phyloP scores from a whole-genome alignment of 1,140 invertebrate genomes.

The Chrysomallon squamiferum region DNA sequence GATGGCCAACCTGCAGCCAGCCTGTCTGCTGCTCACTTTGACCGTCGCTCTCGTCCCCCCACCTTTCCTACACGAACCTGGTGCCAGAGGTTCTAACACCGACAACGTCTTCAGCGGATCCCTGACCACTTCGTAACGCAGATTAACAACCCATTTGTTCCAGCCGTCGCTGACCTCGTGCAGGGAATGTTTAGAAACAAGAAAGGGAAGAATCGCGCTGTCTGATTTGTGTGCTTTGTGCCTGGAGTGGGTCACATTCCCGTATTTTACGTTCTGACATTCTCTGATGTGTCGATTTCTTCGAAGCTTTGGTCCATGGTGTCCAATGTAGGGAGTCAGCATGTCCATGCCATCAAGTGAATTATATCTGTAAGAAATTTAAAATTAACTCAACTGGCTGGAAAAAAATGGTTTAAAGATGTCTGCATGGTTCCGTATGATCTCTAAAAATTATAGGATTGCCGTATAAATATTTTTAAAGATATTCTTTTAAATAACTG shows the following conservation, averaged over 20 bases:
- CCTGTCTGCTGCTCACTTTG: constrained; percentile 33
- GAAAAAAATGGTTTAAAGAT: too few species aligned
- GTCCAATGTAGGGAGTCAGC: constrained; percentile 18
- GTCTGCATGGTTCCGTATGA: too few species aligned
- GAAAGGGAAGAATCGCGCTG: constrained; percentile 22
- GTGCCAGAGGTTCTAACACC: constrained; percentile 50
- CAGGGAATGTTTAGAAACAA: constrained; percentile 35
- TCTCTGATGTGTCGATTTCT: constrained; percentile 46
- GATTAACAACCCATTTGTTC: constrained; percentile 12
- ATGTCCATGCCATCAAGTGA: constrained; percentile 17
- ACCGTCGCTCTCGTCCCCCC: constrained; percentile 42
- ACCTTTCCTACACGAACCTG: constrained; percentile 39
- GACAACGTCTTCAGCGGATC: constrained; percentile 52
- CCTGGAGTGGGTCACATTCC: constrained; percentile 43
- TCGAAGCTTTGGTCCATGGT: constrained; percentile 28
- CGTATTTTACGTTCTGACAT: constrained; percentile 48
- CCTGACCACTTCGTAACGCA: constrained; percentile 43
- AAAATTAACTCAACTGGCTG: too few species aligned
- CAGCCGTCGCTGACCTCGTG: constrained; percentile 19
- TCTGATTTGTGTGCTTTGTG: constrained; percentile 21
- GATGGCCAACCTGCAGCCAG: constrained; percentile 53
- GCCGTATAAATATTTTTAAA: too few species aligned
- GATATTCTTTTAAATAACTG: too few species aligned
- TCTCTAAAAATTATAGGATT: too few species aligned
- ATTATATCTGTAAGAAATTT: too few species aligned